A percentile compares a stretch with the other conserved stretches of the same genome.
Evolutionary conservation across 2,797 vertebrate species (phyloP).

Genomic region (Rhincodon typus): DNA sequence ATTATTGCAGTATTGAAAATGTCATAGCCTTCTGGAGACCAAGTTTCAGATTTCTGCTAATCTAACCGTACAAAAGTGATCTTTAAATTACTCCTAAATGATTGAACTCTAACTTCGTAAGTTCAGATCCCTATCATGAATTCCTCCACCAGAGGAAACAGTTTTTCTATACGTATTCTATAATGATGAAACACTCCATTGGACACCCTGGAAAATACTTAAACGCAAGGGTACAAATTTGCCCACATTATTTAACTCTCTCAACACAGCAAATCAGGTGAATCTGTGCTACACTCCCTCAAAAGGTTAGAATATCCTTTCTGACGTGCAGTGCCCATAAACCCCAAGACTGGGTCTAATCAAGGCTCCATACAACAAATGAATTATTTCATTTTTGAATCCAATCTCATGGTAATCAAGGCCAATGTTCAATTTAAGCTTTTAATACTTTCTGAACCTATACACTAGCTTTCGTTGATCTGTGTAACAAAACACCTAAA

Average conservation of each 20-base stretch:
- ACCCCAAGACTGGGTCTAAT: not conserved
- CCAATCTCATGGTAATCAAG: not conserved
- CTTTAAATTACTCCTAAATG: not conserved
- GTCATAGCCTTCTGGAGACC: not conserved
- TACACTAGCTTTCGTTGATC: not conserved
- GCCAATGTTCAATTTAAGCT: not conserved
- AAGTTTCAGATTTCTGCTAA: not conserved
- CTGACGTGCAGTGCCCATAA: not conserved
- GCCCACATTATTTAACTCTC: not conserved
- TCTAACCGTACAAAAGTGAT: not conserved
- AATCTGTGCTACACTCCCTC: too few relatives aligned
- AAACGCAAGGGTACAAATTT: not conserved
- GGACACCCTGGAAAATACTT: not conserved
- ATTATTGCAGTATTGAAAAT: not conserved
- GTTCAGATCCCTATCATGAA: not conserved
- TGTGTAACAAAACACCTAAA: not conserved
- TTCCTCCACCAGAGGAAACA: not conserved
- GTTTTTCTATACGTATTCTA: not conserved
- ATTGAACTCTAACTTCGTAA: not conserved
- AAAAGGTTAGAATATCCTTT: not conserved
- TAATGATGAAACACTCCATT: not conserved
- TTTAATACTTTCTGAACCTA: not conserved
- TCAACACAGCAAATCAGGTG: too few relatives aligned
- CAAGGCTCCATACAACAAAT: not conserved
- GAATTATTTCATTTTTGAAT: not conserved